A percentile compares a stretch with the other conserved stretches of the same genome.
Conservation (phyloP, 2,113 vertebrate genomes). For the Sciurus niger region DNA sequence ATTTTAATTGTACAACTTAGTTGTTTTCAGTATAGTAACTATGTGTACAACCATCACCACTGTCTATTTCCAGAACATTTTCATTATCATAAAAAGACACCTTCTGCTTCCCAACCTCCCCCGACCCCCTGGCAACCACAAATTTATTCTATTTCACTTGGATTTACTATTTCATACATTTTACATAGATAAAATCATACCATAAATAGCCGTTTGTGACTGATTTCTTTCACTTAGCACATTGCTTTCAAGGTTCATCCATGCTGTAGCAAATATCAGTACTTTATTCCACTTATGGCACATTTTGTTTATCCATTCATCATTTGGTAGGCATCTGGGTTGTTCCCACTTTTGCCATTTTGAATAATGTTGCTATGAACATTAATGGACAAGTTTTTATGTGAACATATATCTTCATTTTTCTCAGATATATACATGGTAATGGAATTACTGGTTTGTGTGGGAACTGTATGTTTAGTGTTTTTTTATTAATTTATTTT, state of each 20-base stretch:
- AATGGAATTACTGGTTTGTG: constrained; percentile 2
- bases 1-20: not conserved
- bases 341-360: not conserved
- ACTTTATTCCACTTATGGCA: not conserved
- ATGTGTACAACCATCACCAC: too few relatives aligned
- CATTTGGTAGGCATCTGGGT: not conserved
- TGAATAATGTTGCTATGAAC: not conserved
- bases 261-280: not conserved
- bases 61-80: not conserved
- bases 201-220: not conserved
- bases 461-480: not conserved
- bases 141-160: not conserved
- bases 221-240: too few relatives aligned
- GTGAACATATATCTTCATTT: not conserved
- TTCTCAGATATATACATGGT: not conserved
- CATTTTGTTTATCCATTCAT: not conserved
- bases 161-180: not conserved
- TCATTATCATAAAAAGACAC: not conserved
- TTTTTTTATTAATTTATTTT: too few relatives aligned
- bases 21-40: not conserved
- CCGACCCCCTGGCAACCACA: not conserved
- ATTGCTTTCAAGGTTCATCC: not conserved
- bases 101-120: not conserved
- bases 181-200: not conserved
- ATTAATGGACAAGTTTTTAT: not conserved